A percentile compares a stretch with the other conserved stretches of the same genome.
Evolutionary conservation across 2,797 vertebrate genomes (phyloP).

Genomic region (Threskiornis aethiopicus): DNA sequence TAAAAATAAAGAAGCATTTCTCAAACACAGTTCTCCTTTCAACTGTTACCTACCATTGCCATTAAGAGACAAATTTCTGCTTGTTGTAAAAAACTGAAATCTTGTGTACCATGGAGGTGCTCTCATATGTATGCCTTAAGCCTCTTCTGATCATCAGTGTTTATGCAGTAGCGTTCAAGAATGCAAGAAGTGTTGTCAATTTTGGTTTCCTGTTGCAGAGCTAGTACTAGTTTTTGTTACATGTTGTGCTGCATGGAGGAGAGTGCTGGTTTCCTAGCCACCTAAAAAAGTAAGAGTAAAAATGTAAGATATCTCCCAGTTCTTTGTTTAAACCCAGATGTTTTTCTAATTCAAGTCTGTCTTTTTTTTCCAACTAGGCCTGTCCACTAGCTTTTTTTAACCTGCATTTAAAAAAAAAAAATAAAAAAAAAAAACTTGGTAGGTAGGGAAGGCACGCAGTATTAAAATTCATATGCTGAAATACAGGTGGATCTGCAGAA

Average conservation of each 20-base stretch:
- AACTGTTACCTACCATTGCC: background rate
- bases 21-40: background rate
- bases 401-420: background rate
- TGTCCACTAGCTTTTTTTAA: background rate
- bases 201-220: background rate
- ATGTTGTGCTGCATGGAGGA: background rate
- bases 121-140: background rate
- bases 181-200: background rate
- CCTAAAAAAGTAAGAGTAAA: background rate
- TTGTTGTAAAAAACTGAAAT: background rate
- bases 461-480: background rate
- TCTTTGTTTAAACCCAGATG: background rate
- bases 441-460: background rate
- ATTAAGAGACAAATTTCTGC: background rate
- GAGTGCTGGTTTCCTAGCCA: background rate
- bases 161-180: background rate
- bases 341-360: background rate
- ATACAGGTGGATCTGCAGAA: background rate
- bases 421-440: background rate
- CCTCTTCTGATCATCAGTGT: background rate
- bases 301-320: background rate
- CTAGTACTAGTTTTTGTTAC: background rate
- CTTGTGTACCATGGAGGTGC: rapidly evolving
- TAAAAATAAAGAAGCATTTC: background rate
- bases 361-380: background rate